Percentiles rank a stretch among this genome's conserved stretches.
phyloP scores from a whole-genome alignment of 2,888 invertebrate genomes.

The Macropis europaea region DNA sequence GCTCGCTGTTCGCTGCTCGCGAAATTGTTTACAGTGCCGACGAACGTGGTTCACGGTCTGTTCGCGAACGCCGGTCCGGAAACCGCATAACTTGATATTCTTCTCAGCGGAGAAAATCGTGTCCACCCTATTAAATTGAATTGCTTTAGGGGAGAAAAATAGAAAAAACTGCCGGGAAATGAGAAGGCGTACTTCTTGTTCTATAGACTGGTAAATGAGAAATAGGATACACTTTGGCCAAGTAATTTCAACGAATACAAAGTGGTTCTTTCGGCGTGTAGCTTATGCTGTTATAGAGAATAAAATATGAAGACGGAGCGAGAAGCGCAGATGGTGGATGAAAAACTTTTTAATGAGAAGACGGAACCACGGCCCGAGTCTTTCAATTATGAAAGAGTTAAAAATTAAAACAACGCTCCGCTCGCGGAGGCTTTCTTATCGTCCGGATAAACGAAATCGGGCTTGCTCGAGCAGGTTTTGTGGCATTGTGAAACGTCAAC shows the following conservation, averaged over 20 bases:
- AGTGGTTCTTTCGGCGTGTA: conserved; percentile 38
- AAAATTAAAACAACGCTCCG: conserved; percentile 47
- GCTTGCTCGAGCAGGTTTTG: neutral
- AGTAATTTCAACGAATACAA: conserved; percentile 55
- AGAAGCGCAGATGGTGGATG: conserved; percentile 54
- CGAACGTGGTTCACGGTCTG: too few species aligned
- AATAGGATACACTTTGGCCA: conserved; percentile 23
- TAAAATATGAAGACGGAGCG: conserved; percentile 60
- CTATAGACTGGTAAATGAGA: neutral
- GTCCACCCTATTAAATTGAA: neutral
- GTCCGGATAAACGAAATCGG: conserved; percentile 27
- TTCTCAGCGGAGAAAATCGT: too few species aligned
- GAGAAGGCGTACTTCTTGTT: neutral
- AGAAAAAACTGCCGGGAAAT: too few species aligned
- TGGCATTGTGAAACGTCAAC: neutral
- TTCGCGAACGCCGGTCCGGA: too few species aligned
- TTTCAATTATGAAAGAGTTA: conserved; percentile 58
- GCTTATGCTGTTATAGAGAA: conserved; percentile 49
- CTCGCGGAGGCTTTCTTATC: conserved; percentile 35
- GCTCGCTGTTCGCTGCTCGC: too few species aligned
- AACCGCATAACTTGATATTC: too few species aligned
- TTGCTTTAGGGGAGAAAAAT: too few species aligned
- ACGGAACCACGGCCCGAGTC: conserved; percentile 37
- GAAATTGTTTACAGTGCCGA: too few species aligned
- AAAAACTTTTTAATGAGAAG: conserved; percentile 62